These are phyloP conservation scores for Heterodera filipjevi DNA, from an alignment of 2,888 invertebrate genomes.

Conservation along the genomic window DNA sequence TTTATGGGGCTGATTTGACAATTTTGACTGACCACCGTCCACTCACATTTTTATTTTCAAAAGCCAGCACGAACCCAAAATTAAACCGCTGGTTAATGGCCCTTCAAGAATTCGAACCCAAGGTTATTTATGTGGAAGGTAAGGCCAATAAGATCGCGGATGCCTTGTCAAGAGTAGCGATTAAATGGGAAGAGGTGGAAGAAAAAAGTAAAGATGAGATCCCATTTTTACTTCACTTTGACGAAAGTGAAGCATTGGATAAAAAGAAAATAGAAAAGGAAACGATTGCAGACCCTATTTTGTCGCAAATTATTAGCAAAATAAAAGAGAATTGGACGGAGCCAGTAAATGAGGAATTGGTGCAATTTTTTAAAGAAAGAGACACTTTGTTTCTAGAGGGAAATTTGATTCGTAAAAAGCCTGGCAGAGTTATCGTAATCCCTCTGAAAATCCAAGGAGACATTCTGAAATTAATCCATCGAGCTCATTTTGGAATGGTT, in stretches of 20 bases:
- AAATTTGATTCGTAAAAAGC: background rate
- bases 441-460: background rate
- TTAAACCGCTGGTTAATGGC: too few species aligned
- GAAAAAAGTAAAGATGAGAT: background rate
- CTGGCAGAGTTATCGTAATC: background rate
- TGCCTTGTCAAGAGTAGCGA: too few species aligned
- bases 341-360: background rate
- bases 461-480: background rate
- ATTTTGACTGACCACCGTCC: too few species aligned
- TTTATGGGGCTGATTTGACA: too few species aligned
- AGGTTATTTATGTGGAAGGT: too few species aligned
- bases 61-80: too few species aligned
- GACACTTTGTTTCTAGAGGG: background rate
- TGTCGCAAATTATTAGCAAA: too few species aligned
- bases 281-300: too few species aligned
- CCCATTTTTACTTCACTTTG: background rate
- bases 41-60: too few species aligned
- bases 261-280: background rate
- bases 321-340: background rate
- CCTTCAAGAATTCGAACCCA: too few species aligned
- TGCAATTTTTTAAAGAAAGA: background rate
- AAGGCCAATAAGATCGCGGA: too few species aligned
- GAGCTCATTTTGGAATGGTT: constrained; percentile 1
- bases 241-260: background rate
- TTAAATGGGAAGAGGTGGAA: too few species aligned